A percentile compares a stretch with the other conserved stretches of the same genome.
These are phyloP conservation scores for Hyposmocoma kahamanoa DNA, from an alignment of 1,140 invertebrate species.

Conservation along the genomic window DNA sequence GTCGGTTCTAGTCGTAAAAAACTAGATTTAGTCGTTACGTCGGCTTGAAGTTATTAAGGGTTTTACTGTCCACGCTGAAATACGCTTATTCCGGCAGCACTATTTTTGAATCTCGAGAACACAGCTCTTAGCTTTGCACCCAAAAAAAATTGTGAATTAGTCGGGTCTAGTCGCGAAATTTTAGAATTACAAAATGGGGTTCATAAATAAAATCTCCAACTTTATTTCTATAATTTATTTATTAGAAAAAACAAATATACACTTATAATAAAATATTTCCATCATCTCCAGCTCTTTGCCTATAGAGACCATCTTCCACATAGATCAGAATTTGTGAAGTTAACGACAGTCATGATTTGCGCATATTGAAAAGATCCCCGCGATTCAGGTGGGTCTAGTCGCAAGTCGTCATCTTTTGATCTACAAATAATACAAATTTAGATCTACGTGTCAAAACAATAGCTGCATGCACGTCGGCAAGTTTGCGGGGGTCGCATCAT, in stretches of 20 bases:
- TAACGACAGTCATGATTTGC: not conserved
- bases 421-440: conserved; percentile 36
- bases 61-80: too few relatives aligned
- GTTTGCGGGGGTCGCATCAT: not conserved
- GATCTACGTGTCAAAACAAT: conserved; percentile 36
- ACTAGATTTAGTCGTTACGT: too few relatives aligned
- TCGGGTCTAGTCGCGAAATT: too few relatives aligned
- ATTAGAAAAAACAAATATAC: conserved; percentile 47
- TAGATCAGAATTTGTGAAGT: conserved; percentile 46
- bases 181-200: too few relatives aligned
- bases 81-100: too few relatives aligned
- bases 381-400: not conserved
- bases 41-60: too few relatives aligned
- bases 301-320: conserved; percentile 30
- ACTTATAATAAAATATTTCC: conserved; percentile 49
- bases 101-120: too few relatives aligned
- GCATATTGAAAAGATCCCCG: not conserved
- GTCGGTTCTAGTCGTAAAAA: too few relatives aligned
- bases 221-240: too few relatives aligned
- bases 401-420: not conserved
- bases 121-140: too few relatives aligned
- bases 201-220: too few relatives aligned
- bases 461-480: conserved; percentile 9
- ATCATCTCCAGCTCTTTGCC: conserved; percentile 21
- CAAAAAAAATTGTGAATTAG: too few relatives aligned